Percentiles rank a stretch among this genome's conserved stretches.
phyloP scores from a whole-genome alignment of 2,797 vertebrate genomes.

The Fistularia commersonii region DNA sequence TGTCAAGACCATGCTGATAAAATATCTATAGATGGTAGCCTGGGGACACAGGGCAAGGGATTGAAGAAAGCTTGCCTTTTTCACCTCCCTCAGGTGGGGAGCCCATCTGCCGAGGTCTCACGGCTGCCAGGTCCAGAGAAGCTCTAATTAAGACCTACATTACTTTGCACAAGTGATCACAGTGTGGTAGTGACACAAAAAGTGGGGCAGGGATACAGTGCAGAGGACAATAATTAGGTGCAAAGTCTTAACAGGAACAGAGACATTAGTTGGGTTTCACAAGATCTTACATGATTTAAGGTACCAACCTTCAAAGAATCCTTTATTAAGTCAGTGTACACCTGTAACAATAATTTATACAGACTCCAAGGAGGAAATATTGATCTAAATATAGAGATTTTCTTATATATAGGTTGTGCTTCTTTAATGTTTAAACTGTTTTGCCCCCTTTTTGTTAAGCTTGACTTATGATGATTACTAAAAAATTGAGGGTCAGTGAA shows the following conservation, averaged over 20 bases:
- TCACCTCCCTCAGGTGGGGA: constrained; percentile 57
- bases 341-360: constrained; percentile 22
- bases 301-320: constrained; percentile 43
- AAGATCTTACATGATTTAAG: constrained; percentile 26
- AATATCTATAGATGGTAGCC: constrained; percentile 48
- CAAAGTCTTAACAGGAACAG: constrained; percentile 49
- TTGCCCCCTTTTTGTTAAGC: constrained; percentile 25
- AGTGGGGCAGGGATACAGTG: constrained; percentile 44
- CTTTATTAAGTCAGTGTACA: constrained; percentile 29
- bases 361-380: constrained; percentile 4
- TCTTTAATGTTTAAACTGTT: constrained; percentile 32
- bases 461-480: constrained; percentile 34
- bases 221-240: constrained; percentile 51
- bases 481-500: constrained; percentile 28
- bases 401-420: constrained; percentile 2
- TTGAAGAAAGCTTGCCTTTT: constrained; percentile 34
- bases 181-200: constrained; percentile 44
- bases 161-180: constrained; percentile 54
- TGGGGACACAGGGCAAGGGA: constrained; percentile 24
- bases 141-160: constrained; percentile 64
- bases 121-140: constrained; percentile 48
- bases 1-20: constrained; percentile 45
- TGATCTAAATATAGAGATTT: constrained; percentile 21
- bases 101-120: constrained; percentile 50
- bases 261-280: constrained; percentile 51